Conservation (phyloP, 2,888 invertebrate genomes). For the Leuctra nigra region DNA sequence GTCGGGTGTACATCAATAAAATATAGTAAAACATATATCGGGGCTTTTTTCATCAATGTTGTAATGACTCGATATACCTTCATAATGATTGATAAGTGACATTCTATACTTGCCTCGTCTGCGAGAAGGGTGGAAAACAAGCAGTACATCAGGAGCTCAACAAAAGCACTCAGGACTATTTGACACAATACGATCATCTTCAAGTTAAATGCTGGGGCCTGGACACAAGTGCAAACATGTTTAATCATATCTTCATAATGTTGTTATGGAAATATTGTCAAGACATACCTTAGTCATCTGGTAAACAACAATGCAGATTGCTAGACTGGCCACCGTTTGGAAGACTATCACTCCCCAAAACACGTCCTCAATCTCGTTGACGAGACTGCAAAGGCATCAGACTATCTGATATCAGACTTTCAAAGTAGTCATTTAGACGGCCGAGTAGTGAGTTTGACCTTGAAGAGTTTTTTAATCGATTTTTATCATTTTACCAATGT, state of each 20-base stretch:
- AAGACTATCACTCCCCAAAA: background rate
- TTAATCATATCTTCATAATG: background rate
- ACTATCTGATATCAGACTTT: background rate
- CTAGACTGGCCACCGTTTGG: background rate
- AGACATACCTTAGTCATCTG: background rate
- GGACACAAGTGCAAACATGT: background rate
- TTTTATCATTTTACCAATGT: no score
- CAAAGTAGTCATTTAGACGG: no score
- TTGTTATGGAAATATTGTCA: no score
- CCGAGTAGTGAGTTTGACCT: no score
- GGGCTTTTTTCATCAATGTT: no score
- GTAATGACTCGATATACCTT: no score
- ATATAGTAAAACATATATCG: no score
- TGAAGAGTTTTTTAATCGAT: no score
- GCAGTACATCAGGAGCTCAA: conserved; percentile 1
- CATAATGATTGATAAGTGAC: no score
- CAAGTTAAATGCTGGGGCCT: background rate
- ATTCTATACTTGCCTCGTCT: background rate
- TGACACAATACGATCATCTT: background rate
- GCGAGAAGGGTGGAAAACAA: background rate
- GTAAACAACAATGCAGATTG: background rate
- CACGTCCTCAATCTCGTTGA: background rate
- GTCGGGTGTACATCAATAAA: no score
- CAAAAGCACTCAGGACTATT: background rate
- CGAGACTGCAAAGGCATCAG: background rate